Conservation (phyloP, 2,797 vertebrate genomes). For the Thripadectes ignobilis region DNA sequence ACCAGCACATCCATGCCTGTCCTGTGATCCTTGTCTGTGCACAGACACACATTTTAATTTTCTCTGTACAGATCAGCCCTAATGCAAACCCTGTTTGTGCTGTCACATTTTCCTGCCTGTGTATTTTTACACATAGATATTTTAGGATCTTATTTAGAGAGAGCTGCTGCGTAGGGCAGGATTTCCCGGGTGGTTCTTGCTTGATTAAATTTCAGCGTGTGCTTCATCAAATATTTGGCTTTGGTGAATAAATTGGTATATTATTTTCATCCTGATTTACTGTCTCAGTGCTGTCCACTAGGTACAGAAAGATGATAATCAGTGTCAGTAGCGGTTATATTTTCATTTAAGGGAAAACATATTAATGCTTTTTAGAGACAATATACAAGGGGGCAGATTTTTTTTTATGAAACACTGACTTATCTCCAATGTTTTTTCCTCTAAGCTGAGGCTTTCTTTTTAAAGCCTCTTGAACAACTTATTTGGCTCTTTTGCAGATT, state of each 20-base stretch:
- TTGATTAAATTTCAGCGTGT: slow-evolving; percentile 73
- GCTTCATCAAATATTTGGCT: slow-evolving; percentile 74
- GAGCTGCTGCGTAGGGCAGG: slow-evolving; percentile 39
- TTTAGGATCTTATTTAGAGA: background rate
- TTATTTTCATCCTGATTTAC: slow-evolving; percentile 71
- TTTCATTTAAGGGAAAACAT: slow-evolving; percentile 70
- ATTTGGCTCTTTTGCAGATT: background rate
- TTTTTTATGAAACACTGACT: slow-evolving; percentile 10
- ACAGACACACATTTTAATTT: rapidly evolving
- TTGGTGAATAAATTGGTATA: slow-evolving; percentile 66
- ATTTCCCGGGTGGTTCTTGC: slow-evolving; percentile 57
- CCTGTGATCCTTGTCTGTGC: rapidly evolving
- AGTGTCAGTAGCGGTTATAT: slow-evolving; percentile 68
- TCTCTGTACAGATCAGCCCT: background rate
- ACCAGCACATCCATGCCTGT: background rate
- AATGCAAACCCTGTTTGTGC: background rate
- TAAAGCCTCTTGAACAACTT: background rate
- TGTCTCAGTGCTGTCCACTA: slow-evolving; percentile 67
- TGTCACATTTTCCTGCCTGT: background rate
- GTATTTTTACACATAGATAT: background rate
- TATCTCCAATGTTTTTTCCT: background rate
- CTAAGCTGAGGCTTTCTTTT: background rate
- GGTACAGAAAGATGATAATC: slow-evolving; percentile 68
- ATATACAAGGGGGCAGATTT: background rate
- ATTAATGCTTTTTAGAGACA: slow-evolving; percentile 19